Evolutionary conservation across 1,140 invertebrate species (phyloP), one percentile per base, ranked within the genome.

Genomic region (Zaprionus gabonicus): DNA sequence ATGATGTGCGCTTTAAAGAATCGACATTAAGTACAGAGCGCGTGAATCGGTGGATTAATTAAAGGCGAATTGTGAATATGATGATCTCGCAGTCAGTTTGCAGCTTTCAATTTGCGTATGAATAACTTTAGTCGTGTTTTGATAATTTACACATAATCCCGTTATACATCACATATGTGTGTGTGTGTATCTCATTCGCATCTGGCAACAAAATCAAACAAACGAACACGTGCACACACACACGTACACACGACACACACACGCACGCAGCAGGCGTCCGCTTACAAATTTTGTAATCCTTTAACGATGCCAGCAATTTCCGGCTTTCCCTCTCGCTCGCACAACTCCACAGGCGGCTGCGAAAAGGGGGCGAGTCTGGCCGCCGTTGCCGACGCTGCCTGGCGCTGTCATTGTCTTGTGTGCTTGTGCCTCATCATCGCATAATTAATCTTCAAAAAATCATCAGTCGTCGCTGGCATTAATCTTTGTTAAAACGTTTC

Each of bases 371-470:
- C 23, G 23, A n/a, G 76, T 13, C 60, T 77, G 70, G 15, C 49
- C 13, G 23, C 20, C 20, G 20, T 20, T 20, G 28, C 41, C 46
- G 65, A 60, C 69, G 7, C 53, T 49, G 60, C 58, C 51, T 78
- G 68, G 46, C 71, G 60, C 64, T 84, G 81, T 91, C 83, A 88
- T 90, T 90, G 86, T 87, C 85, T 76, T 79, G 41, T 57, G 41
- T 68, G 62, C 65, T 78, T 90, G 80, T 74, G 88, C 88, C 88
- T 91, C 88, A 85, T 91, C 88, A 91, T 91, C 88, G 88, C 90
- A 85, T 91, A 91, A 91, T 91, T 91, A 91, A 91, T 91, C 88
- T 91, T 91, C 81, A 90, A 91, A 90, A 91, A 91, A 81, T 91
- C 88, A 91, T 91, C 81, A 90, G 88, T 86, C 88, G 90, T 85